phyloP scores from a whole-genome alignment of 2,888 invertebrate genomes.

The Cetonia aurata region DNA sequence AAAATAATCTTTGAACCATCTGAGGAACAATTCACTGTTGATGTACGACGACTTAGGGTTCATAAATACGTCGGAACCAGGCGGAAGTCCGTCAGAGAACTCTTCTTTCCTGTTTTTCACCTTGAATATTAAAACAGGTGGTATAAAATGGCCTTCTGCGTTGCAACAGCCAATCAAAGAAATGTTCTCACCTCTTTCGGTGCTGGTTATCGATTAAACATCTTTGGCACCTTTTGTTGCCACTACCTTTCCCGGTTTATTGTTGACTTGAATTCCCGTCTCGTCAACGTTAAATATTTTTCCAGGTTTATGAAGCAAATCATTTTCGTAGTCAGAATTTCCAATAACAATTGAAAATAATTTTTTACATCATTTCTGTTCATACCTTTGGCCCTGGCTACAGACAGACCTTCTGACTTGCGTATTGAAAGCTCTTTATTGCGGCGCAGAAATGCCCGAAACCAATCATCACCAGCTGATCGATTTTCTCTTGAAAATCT shows the following conservation, averaged over 20 bases:
- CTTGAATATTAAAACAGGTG: constrained; percentile 21
- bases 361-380: constrained; percentile 43
- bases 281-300: constrained; percentile 52
- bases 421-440: constrained; percentile 40
- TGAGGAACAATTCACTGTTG: constrained; percentile 12
- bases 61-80: not conserved
- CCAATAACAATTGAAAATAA: constrained; percentile 47
- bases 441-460: not conserved
- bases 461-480: not conserved
- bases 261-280: constrained; percentile 51
- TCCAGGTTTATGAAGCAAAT: constrained; percentile 51
- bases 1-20: constrained; percentile 35
- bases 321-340: constrained; percentile 49
- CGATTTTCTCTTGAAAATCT: too few relatives aligned
- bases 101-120: constrained; percentile 2
- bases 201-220: constrained; percentile 11
- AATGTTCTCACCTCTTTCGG: constrained; percentile 15
- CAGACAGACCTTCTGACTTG: constrained; percentile 44
- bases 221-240: constrained; percentile 48
- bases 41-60: constrained; percentile 14
- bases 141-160: constrained; percentile 1
- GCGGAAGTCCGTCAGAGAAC: not conserved
- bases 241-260: constrained; percentile 49
- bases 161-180: constrained; percentile 19
- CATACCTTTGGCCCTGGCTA: constrained; percentile 43